These are phyloP conservation scores for Struthidea cinerea DNA, from an alignment of 2,113 vertebrate species.

Conservation along the genomic window DNA sequence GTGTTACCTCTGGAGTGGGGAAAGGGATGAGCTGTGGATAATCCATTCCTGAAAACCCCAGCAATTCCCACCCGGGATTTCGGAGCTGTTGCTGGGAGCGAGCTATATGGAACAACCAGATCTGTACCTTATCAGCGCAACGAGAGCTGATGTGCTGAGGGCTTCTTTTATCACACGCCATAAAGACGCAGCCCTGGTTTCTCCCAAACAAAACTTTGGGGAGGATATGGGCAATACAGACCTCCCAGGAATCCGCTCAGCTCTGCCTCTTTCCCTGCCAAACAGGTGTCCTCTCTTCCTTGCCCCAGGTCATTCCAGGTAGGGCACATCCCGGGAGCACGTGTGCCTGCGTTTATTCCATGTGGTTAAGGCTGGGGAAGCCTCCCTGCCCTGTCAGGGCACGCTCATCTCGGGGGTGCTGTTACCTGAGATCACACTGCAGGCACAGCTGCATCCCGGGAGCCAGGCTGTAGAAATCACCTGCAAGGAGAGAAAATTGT, in stretches of 20 bases:
- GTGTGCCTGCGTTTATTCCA: background rate
- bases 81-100: background rate
- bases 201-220: background rate
- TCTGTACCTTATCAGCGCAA: background rate
- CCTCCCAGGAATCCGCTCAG: background rate
- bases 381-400: background rate
- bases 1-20: rapidly evolving
- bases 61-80: background rate
- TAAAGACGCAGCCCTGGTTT: background rate
- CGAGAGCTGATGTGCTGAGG: background rate
- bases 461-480: background rate
- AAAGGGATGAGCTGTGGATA: background rate
- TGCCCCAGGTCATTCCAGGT: background rate
- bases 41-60: background rate
- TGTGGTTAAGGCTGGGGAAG: background rate
- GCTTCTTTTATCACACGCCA: background rate
- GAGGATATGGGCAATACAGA: background rate
- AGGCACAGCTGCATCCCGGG: background rate
- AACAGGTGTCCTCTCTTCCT: background rate
- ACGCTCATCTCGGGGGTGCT: background rate
- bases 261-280: background rate
- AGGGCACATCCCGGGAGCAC: background rate
- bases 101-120: background rate
- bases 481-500: background rate
- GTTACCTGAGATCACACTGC: background rate